Base-by-base conservation (phyloP, 1,140 invertebrate genomes). In the Philaenus spumarius region DNA sequence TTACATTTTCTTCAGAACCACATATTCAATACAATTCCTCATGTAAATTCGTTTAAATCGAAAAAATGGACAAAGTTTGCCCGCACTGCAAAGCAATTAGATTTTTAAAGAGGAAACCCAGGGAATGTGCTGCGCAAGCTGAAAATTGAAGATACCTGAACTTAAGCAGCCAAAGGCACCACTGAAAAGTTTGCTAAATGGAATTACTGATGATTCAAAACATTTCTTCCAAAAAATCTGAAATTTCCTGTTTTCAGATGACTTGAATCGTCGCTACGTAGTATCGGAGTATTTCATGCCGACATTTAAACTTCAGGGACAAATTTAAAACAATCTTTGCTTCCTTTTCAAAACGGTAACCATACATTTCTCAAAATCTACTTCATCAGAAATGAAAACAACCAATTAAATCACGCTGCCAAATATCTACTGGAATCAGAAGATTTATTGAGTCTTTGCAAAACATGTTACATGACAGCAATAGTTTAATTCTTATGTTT, bases 351-450 rank as follows among this genome's bases (percentile, higher is more conserved):
- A 54, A 40, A 66, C 37, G 47, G 7, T 11, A 52, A 63, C 6
- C 39, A 61, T 24, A 62, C 66, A 60, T 71, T 70, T 60, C 56
- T 70, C 14, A 64, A 72, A 64, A 67, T 71, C 59, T 72, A 70
- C 65, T 73, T 72, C 54, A 73, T 75, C 67, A 68, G 66, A n/a
- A n/a, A n/a, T n/a, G n/a, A n/a, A 58, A 68, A 73, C 50, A 62
- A 37, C 35, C 66, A 75, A 72, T 64, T 72, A 68, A 67, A 74
- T 63, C 65, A 58, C 67, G 71, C 62, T 66, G 50, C 68, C 55
- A 65, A 68, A 65, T 61, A 52, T 63, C 66, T 60, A 1, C 17
- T 2, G 24, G n/a, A 65, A 57, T 67, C 59, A 68, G 72, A n/a
- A 62, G 47, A 51, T 72, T 70, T 65, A 57, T 72, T 52, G 52